These are phyloP conservation scores for Pipa parva DNA, from an alignment of 2,113 vertebrate genomes.

Conservation along the genomic window DNA sequence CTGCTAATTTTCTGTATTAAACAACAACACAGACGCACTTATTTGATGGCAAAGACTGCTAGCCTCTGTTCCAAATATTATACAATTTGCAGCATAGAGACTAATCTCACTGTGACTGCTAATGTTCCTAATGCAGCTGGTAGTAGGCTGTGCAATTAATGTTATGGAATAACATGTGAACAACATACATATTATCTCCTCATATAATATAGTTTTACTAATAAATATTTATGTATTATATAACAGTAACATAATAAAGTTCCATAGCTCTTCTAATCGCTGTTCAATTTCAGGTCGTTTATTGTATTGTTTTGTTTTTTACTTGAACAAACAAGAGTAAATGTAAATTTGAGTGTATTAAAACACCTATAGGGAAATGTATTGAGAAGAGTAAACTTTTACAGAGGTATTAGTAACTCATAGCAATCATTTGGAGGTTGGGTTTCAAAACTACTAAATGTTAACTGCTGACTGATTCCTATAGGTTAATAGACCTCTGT, in stretches of 20 bases:
- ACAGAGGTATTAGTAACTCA: too few relatives aligned
- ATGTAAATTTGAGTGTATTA: too few relatives aligned
- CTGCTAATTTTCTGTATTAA: neutral
- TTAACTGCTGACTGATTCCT: too few relatives aligned
- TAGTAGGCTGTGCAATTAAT: neutral
- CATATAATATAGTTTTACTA: slow-evolving; percentile 17
- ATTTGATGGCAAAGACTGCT: neutral
- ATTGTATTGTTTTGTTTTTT: slow-evolving; percentile 55
- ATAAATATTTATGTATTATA: slow-evolving; percentile 49
- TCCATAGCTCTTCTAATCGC: too few relatives aligned
- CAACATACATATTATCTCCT: neutral
- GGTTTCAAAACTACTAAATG: too few relatives aligned
- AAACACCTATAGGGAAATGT: too few relatives aligned
- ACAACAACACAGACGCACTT: neutral
- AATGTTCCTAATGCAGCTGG: neutral
- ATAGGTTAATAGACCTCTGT: too few relatives aligned
- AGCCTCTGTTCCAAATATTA: neutral
- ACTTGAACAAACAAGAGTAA: too few relatives aligned
- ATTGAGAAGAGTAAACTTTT: too few relatives aligned
- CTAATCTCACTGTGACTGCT: neutral
- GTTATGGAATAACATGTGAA: neutral
- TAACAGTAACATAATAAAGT: too few relatives aligned
- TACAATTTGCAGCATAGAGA: too few relatives aligned
- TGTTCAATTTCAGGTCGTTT: slow-evolving; percentile 54
- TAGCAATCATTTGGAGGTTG: too few relatives aligned